Conservation (phyloP, 1,140 invertebrate genomes). For the Sitobion miscanthi region DNA sequence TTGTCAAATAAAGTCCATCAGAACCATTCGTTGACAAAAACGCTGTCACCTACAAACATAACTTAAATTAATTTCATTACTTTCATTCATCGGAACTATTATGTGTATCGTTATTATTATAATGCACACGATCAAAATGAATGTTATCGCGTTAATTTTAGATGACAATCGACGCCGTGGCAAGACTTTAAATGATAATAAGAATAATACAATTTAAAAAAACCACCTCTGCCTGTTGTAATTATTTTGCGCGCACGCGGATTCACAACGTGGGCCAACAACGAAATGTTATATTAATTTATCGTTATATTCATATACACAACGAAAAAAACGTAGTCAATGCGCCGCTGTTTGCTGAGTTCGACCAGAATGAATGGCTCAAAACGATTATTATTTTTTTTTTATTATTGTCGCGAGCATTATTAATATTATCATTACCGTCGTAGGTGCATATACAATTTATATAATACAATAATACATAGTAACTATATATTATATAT, state of each 20-base stretch:
- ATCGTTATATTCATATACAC: not conserved
- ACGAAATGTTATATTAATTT: not conserved
- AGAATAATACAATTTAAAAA: not conserved
- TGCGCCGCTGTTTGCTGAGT: not conserved
- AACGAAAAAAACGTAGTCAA: not conserved
- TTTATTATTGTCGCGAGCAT: not conserved
- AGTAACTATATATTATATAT: not conserved
- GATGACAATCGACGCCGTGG: not conserved
- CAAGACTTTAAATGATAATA: not conserved
- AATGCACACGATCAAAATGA: no score
- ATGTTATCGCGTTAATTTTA: not conserved
- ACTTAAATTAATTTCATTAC: not conserved
- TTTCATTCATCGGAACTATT: not conserved
- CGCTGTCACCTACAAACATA: not conserved
- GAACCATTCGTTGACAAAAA: not conserved
- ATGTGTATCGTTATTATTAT: not conserved
- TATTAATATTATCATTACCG: not conserved
- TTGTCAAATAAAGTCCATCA: not conserved
- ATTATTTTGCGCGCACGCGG: not conserved
- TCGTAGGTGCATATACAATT: not conserved
- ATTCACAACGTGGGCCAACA: not conserved
- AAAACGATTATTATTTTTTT: conserved; percentile 8
- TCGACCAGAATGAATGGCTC: not conserved
- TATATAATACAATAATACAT: not conserved
- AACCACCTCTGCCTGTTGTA: not conserved